Evolutionary conservation across 1,140 invertebrate genomes (phyloP), one percentile per base, ranked within the genome.

Genomic region (Meloidogyne floridensis): DNA sequence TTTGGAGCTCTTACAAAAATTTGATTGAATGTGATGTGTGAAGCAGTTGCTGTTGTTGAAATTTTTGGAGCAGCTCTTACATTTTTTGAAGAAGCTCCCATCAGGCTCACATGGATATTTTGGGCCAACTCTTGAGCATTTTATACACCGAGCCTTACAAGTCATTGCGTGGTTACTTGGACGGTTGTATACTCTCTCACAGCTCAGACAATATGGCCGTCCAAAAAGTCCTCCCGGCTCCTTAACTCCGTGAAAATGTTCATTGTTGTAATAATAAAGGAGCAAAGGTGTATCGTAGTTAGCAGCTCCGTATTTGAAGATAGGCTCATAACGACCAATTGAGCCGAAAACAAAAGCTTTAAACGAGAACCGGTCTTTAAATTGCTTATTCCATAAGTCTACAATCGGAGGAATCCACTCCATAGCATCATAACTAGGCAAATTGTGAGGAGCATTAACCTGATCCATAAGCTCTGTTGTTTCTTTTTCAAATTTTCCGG

Each of bases 321-420:
- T 20, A 2, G 73, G 73, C 18, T 42, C 56, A 54, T 75, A 75
- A 0, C 56, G n/a, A 2, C 73, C 73, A 13, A 42, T 8, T 2
- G 73, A 32, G 2, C 73, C 73, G 20, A 75, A 75, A 5, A 75
- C 56, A 54, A 75, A 75, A 13, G 42, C 73, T 75, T 75, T 75
- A 18, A 75, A 75, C 9, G 15, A 18, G 5, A 7, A n/a, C 73
- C 18, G 43, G 43, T 6, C n/a, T 7, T 47, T 5, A 54, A 32
- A 75, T 8, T 53, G 0, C n/a, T 13, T 54, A 8, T 75, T 75
- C 73, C 73, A 75, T n/a, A n/a, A 9, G 8, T 75, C 73, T 5
- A 75, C 73, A 3, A 75, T 18, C 8, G 6, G n/a, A 2, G 73
- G 73, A 5, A 75, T 54, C 13, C 8, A 75, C 8, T n/a, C 20